These are phyloP conservation scores for Drosophila quadrilineata DNA, from an alignment of 1,140 invertebrate genomes.

Conservation along the genomic window DNA sequence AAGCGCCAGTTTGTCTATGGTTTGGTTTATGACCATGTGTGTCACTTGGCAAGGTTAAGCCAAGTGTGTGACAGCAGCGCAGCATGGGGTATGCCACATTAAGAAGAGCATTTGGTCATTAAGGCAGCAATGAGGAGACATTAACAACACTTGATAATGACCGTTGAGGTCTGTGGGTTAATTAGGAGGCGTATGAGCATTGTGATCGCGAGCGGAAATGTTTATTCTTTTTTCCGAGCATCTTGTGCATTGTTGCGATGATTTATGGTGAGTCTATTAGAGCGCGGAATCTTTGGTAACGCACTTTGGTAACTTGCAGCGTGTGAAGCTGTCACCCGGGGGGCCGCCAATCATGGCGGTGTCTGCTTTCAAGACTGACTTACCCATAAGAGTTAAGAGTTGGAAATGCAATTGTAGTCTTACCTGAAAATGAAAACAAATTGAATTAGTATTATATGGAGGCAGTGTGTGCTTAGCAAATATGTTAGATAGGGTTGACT, in stretches of 20 bases:
- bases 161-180: constrained; percentile 62
- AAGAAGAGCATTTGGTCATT: constrained; percentile 39
- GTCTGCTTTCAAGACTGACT: constrained; percentile 26
- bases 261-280: constrained; percentile 37
- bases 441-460: constrained; percentile 27
- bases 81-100: not conserved
- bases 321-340: constrained; percentile 59
- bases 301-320: no score
- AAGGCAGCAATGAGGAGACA: constrained; percentile 35
- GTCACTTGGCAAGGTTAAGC: no score
- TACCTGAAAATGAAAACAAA: constrained; percentile 40
- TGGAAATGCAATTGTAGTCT: constrained; percentile 27
- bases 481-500: constrained; percentile 3
- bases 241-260: constrained; percentile 30
- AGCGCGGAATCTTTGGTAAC: no score
- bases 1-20: no score
- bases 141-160: constrained; percentile 28
- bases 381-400: constrained; percentile 28
- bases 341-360: constrained; percentile 7
- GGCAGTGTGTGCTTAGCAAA: constrained; percentile 14
- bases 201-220: constrained; percentile 55
- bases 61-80: no score
- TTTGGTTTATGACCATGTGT: no score
- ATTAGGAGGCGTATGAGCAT: constrained; percentile 47
- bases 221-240: constrained; percentile 33